Evolutionary conservation across 2,888 invertebrate genomes (phyloP).

Genomic region (Spatulosminthurus flaviceps): DNA sequence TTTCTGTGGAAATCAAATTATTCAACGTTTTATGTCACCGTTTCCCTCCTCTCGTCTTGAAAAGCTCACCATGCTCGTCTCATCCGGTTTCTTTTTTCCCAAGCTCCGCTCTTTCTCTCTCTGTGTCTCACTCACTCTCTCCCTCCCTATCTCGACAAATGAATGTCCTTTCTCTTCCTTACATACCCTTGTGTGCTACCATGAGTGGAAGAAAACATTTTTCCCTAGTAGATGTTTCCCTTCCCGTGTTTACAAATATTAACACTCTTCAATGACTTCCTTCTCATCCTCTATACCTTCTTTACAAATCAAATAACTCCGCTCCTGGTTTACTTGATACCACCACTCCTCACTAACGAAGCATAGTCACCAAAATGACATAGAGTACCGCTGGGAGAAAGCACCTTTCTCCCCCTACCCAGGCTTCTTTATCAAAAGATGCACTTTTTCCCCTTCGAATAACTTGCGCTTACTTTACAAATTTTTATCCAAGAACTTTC

Average conservation of each 20-base stretch:
- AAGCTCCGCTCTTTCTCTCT: not conserved
- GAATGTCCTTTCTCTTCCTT: not conserved
- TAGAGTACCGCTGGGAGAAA: too few species aligned
- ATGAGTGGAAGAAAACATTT: not conserved
- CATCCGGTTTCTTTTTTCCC: not conserved
- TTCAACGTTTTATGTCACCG: slow-evolving; percentile 29
- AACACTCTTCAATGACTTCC: not conserved
- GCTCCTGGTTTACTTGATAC: not conserved
- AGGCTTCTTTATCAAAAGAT: not conserved
- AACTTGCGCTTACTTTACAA: too few species aligned
- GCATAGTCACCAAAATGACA: too few species aligned
- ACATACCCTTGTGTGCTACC: too few species aligned
- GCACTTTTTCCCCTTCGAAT: not conserved
- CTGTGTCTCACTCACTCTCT: not conserved
- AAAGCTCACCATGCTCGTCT: not conserved
- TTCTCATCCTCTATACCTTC: too few species aligned
- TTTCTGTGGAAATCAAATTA: slow-evolving; percentile 40
- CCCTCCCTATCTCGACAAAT: too few species aligned
- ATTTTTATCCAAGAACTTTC: too few species aligned
- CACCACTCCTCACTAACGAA: too few species aligned
- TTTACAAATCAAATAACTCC: not conserved
- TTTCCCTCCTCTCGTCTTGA: not conserved
- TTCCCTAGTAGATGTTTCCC: not conserved
- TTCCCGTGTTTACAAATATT: slow-evolving; percentile 7
- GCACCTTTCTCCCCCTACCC: too few species aligned